Evolutionary conservation across 2,888 invertebrate genomes (phyloP).

Genomic region (Brachylomia viminalis): DNA sequence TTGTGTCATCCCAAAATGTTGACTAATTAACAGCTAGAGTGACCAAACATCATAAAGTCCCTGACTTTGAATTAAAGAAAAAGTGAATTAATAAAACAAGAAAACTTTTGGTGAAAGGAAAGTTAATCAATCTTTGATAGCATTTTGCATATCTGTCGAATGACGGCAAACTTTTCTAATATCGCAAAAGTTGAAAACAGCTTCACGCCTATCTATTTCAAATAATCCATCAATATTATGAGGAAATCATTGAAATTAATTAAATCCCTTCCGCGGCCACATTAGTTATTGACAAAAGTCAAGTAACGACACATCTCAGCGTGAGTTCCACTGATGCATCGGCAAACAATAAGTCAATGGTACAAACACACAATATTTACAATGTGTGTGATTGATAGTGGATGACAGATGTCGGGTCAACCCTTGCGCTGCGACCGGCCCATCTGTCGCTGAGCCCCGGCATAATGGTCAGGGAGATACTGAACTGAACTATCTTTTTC

Average conservation of each 20-base stretch:
- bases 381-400: conserved; percentile 86
- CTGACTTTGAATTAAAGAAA: not conserved
- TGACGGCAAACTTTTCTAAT: not conserved
- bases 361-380: conserved; percentile 85
- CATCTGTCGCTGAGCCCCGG: conserved; percentile 82
- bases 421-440: conserved; percentile 80
- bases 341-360: conserved; percentile 84
- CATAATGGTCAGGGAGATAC: conserved; percentile 76
- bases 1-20: not conserved
- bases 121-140: not conserved
- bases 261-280: conserved; percentile 63
- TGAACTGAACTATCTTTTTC: conserved; percentile 54
- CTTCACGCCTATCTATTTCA: conserved; percentile 37
- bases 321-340: conserved; percentile 78
- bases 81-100: not conserved
- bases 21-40: not conserved
- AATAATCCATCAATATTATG: conserved; percentile 50
- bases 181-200: not conserved
- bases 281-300: conserved; percentile 69
- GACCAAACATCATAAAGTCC: not conserved
- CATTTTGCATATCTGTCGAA: not conserved
- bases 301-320: conserved; percentile 80
- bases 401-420: conserved; percentile 86
- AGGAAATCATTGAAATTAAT: conserved; percentile 65
- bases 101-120: not conserved